Conservation (phyloP, 2,113 vertebrate genomes). For the Dipodomys spectabilis region DNA sequence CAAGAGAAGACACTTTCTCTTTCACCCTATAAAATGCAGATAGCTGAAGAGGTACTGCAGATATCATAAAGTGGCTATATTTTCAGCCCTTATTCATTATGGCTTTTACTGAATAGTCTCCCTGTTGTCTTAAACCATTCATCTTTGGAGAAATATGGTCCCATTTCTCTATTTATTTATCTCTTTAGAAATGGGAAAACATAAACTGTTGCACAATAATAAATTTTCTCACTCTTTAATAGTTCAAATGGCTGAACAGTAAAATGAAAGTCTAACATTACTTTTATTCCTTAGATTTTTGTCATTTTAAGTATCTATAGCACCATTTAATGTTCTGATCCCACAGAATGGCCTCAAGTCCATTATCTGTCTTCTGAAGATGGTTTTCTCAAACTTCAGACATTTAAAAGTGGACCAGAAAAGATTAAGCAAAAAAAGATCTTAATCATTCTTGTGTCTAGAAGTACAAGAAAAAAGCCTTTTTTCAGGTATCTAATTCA, state of each 20-base stretch:
- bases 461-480: conserved; percentile 35
- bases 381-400: conserved; percentile 67
- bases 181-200: conserved; percentile 82
- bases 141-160: conserved; percentile 73
- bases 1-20: conserved; percentile 62
- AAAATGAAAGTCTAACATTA: conserved; percentile 83
- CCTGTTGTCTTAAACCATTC: conserved; percentile 80
- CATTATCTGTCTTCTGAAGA: conserved; percentile 65
- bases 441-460: conserved; percentile 6
- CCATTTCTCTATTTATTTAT: conserved; percentile 79
- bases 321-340: conserved; percentile 73
- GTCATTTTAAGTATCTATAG: conserved; percentile 77
- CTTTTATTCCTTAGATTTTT: conserved; percentile 75
- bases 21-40: conserved; percentile 72
- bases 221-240: conserved; percentile 82
- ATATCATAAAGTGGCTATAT: conserved; percentile 75
- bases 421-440: conserved; percentile 17
- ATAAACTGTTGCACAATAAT: conserved; percentile 79
- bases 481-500: conserved; percentile 60
- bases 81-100: conserved; percentile 77
- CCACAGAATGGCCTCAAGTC: conserved; percentile 63
- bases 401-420: conserved; percentile 43
- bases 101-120: conserved; percentile 79
- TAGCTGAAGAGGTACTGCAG: conserved; percentile 69
- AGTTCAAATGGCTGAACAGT: conserved; percentile 76